Percentiles rank a stretch among this genome's conserved stretches.
phyloP scores from a whole-genome alignment of 30 jellyfish, hydroid and myxozoan genomes.

The Hydra vulgaris region DNA sequence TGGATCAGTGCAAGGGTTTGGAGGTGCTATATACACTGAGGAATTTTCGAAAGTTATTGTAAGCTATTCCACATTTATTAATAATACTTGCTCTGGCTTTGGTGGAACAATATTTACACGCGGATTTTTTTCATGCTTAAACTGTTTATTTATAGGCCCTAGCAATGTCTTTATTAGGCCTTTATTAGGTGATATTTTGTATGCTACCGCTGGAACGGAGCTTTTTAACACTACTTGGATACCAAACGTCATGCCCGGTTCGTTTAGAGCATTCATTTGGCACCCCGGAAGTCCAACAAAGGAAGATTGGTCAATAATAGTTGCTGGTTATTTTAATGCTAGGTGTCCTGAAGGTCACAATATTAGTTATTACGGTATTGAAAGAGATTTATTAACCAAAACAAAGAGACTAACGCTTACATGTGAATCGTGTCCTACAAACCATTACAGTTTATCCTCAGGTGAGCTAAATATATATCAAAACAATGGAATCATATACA shows the following conservation, averaged over 20 bases:
- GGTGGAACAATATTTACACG: conserved; percentile 92
- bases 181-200: conserved; percentile 70
- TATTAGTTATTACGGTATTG: conserved; percentile 56
- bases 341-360: conserved; percentile 86
- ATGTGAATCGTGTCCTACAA: conserved; percentile 69
- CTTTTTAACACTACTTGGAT: conserved; percentile 76
- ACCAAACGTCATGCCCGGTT: conserved; percentile 24
- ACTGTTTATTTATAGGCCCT: conserved; percentile 44
- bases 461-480: conserved; percentile 43
- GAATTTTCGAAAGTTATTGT: conserved; percentile 33
- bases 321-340: conserved; percentile 57
- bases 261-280: conserved; percentile 66
- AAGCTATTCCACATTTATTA: conserved; percentile 29
- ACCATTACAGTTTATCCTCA: conserved; percentile 60
- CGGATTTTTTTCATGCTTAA: conserved; percentile 42
- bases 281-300: conserved; percentile 97
- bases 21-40: conserved; percentile 88
- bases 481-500: conserved; percentile 14
- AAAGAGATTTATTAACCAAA: conserved; percentile 32
- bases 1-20: conserved; percentile 86
- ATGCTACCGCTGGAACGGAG: conserved; percentile 76
- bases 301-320: conserved; percentile 53
- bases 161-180: conserved; percentile 35
- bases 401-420: conserved; percentile 61
- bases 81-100: conserved; percentile 88